These are phyloP conservation scores for Myiothlypis chrysogaster DNA, from an alignment of 2,797 vertebrate genomes.

Conservation along the genomic window DNA sequence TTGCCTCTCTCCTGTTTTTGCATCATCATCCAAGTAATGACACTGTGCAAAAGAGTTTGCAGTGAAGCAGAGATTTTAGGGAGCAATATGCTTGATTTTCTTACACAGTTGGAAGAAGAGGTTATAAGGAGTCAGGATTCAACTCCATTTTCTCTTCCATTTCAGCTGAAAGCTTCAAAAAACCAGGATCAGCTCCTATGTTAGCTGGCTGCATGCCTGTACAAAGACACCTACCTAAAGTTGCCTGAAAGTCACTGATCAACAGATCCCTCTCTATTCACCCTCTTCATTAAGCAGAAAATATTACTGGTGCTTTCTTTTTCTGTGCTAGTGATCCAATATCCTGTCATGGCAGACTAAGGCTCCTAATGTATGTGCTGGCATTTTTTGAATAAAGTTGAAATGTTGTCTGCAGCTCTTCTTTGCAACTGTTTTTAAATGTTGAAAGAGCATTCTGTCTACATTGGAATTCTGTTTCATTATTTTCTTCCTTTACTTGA, in stretches of 20 bases:
- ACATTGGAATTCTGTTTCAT: not conserved
- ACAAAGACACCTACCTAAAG: not conserved
- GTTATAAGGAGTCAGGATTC: not conserved
- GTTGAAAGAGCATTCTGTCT: not conserved
- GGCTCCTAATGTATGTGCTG: not conserved
- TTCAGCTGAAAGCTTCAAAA: not conserved
- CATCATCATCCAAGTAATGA: not conserved
- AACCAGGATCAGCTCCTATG: accelerated
- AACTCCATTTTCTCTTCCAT: not conserved
- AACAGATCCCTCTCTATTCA: not conserved
- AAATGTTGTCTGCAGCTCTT: not conserved
- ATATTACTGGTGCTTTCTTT: not conserved
- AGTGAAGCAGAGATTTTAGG: not conserved
- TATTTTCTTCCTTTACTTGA: not conserved
- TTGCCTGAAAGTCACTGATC: not conserved
- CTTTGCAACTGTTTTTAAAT: not conserved
- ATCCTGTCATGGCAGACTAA: not conserved
- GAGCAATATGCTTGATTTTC: not conserved
- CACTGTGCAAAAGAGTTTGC: not conserved
- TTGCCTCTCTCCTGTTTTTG: not conserved
- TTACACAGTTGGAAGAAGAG: not conserved
- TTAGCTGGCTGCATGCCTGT: not conserved
- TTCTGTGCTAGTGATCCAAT: not conserved
- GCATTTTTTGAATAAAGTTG: not conserved
- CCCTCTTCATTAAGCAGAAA: not conserved